Percentiles rank a stretch among this genome's conserved stretches.
These are phyloP conservation scores for Cenopis cana DNA, from an alignment of 2,888 invertebrate species.

Conservation along the genomic window DNA sequence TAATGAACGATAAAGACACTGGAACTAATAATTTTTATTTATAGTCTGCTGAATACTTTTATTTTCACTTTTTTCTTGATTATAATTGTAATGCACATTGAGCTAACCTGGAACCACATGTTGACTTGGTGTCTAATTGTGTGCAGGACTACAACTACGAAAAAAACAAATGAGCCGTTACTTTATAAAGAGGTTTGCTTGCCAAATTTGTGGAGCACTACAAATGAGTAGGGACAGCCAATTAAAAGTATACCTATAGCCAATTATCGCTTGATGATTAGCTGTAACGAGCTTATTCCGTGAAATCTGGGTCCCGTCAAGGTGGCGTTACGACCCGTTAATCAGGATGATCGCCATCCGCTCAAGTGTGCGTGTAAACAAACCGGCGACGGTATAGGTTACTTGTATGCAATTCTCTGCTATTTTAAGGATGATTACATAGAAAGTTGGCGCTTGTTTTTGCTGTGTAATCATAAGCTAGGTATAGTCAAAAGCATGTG, in stretches of 20 bases:
- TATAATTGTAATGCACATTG: neutral
- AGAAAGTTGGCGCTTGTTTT: slow-evolving; percentile 28
- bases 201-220: slow-evolving; percentile 51
- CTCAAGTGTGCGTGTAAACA: slow-evolving; percentile 35
- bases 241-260: slow-evolving; percentile 26
- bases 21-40: neutral
- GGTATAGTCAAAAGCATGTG: neutral
- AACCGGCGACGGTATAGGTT: neutral
- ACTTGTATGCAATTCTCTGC: slow-evolving; percentile 19
- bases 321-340: slow-evolving; percentile 57
- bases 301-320: slow-evolving; percentile 64
- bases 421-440: slow-evolving; percentile 31
- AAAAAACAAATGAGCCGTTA: slow-evolving; percentile 46
- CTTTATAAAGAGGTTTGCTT: slow-evolving; percentile 58
- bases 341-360: slow-evolving; percentile 49
- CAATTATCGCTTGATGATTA: slow-evolving; percentile 19
- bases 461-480: neutral
- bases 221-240: slow-evolving; percentile 49
- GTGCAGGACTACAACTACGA: slow-evolving; percentile 64
- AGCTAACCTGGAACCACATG: slow-evolving; percentile 63
- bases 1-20: no score
- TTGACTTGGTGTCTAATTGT: slow-evolving; percentile 57
- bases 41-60: neutral
- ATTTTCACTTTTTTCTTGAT: neutral
- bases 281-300: slow-evolving; percentile 50